Evolutionary conservation across 2,113 vertebrate species (phyloP).

Genomic region (Nesogale talazaci): DNA sequence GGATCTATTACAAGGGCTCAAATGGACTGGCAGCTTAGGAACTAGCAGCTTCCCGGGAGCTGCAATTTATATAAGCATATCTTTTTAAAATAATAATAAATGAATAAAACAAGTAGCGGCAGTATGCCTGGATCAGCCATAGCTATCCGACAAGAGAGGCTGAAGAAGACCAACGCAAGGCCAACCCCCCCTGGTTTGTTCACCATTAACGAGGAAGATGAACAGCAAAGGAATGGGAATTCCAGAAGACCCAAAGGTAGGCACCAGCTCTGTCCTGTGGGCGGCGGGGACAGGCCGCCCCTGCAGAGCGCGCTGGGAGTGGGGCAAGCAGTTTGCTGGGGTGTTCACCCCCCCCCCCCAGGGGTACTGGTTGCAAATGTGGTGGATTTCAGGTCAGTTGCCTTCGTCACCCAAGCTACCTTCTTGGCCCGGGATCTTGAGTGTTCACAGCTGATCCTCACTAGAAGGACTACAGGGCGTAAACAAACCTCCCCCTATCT

Average conservation of each 20-base stretch:
- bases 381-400: slow-evolving; percentile 47
- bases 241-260: slow-evolving; percentile 90
- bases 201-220: slow-evolving; percentile 98
- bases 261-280: slow-evolving; percentile 44
- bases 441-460: neutral
- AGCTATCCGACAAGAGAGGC: slow-evolving; percentile 86
- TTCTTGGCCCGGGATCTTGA: slow-evolving; percentile 4
- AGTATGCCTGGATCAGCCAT: slow-evolving; percentile 85
- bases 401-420: slow-evolving; percentile 53
- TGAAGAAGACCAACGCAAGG: slow-evolving; percentile 90
- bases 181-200: slow-evolving; percentile 90
- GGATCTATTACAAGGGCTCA: slow-evolving; percentile 85
- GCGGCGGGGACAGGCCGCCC: neutral
- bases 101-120: slow-evolving; percentile 78
- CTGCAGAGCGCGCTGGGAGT: neutral
- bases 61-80: slow-evolving; percentile 82
- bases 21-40: slow-evolving; percentile 85
- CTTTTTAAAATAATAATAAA: slow-evolving; percentile 75
- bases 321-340: slow-evolving; percentile 28
- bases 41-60: slow-evolving; percentile 83
- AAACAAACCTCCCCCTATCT: neutral
- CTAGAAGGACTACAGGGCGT: neutral
- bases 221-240: slow-evolving; percentile 90
- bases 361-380: slow-evolving; percentile 19
- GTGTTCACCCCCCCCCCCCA: neutral